Conservation (phyloP, 1,140 invertebrate genomes). For the Drosophila dunni region DNA sequence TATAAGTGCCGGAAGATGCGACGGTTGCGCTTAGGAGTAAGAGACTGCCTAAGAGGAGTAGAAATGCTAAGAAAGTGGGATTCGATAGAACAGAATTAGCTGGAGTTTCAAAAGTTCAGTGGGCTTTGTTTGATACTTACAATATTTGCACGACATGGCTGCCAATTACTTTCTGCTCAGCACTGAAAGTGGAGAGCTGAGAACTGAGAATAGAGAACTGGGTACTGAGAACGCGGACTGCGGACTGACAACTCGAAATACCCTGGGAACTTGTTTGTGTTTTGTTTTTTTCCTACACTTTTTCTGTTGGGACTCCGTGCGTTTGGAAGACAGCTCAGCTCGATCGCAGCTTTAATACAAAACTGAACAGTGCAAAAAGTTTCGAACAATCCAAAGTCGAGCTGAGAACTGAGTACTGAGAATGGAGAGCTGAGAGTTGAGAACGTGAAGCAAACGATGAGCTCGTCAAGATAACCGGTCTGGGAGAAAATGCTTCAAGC, state of each 20-base stretch:
- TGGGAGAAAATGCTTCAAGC: conserved; percentile 35
- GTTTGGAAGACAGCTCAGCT: conserved; percentile 54
- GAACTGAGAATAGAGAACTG: not conserved
- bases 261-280: conserved; percentile 44
- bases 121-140: conserved; percentile 44
- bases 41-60: conserved; percentile 32
- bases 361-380: conserved; percentile 64
- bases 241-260: not conserved
- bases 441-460: conserved; percentile 8
- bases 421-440: not conserved
- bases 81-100: conserved; percentile 6
- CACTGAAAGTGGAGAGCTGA: not conserved
- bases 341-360: conserved; percentile 57
- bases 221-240: not conserved
- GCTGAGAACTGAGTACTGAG: no score
- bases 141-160: conserved; percentile 62
- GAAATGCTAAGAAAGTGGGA: conserved; percentile 18
- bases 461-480: conserved; percentile 61
- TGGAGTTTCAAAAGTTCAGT: conserved; percentile 21
- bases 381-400: conserved; percentile 16
- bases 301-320: conserved; percentile 10
- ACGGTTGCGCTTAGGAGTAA: not conserved
- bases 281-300: conserved; percentile 4
- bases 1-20: not conserved
- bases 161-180: conserved; percentile 35